Percentiles rank a stretch among this genome's conserved stretches.
phyloP scores from a whole-genome alignment of 2,113 vertebrate species.

The Oostethus manadensis region DNA sequence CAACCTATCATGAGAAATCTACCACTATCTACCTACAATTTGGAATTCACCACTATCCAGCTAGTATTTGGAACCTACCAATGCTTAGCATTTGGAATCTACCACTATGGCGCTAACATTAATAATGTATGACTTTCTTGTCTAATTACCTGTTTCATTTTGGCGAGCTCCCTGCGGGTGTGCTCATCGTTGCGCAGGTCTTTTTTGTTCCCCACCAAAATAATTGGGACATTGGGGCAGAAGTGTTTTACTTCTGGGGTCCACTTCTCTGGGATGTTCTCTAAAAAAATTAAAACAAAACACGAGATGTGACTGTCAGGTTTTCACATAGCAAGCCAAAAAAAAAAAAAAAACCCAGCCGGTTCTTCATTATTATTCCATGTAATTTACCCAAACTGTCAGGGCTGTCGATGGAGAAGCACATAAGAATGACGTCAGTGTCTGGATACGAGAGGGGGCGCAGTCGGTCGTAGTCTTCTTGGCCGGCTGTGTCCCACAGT shows the following conservation, averaged over 20 bases:
- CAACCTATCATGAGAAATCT: too few relatives aligned
- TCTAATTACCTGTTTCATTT: constrained; percentile 92
- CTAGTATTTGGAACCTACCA: background rate
- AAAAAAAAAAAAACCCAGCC: background rate
- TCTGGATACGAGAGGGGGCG: constrained; percentile 97
- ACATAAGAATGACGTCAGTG: constrained; percentile 99
- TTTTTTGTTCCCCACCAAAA: constrained; percentile 98
- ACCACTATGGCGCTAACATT: background rate
- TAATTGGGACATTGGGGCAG: constrained; percentile 97
- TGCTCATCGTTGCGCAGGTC: constrained; percentile 97
- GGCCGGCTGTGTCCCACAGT: constrained; percentile 97
- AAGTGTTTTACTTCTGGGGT: constrained; percentile 99
- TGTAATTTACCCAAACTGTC: constrained; percentile 92
- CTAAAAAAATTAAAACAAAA: constrained; percentile 57
- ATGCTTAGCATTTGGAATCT: background rate
- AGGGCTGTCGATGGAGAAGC: constrained; percentile 98
- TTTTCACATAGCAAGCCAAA: background rate
- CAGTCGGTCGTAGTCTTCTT: constrained; percentile 96
- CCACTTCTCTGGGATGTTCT: constrained; percentile 99
- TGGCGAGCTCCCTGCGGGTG: constrained; percentile 93
- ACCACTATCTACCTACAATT: too few relatives aligned
- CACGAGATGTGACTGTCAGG: background rate
- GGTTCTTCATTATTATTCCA: background rate
- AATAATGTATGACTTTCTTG: too few relatives aligned
- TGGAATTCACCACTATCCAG: too few relatives aligned